A percentile compares a stretch with the other conserved stretches of the same genome.
These are phyloP conservation scores for Clusia tigrina DNA, from an alignment of 2,888 invertebrate species.

Conservation along the genomic window DNA sequence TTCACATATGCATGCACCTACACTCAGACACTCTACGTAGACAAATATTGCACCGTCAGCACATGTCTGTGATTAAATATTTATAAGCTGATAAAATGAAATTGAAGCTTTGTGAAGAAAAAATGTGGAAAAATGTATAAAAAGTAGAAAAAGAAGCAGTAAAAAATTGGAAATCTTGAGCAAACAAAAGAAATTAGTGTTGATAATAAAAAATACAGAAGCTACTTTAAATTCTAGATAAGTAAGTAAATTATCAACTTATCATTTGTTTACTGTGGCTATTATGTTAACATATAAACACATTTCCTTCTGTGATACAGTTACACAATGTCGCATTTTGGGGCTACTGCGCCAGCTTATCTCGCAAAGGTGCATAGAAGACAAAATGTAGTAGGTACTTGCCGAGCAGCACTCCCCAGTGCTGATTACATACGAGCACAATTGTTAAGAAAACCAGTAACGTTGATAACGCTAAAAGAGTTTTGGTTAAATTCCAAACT, in stretches of 20 bases:
- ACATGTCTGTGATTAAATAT: slow-evolving; percentile 58
- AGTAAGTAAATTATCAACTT: slow-evolving; percentile 45
- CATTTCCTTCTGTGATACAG: neutral
- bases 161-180: slow-evolving; percentile 49
- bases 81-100: slow-evolving; percentile 52
- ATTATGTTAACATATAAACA: slow-evolving; percentile 1
- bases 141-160: slow-evolving; percentile 22
- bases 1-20: too few species aligned
- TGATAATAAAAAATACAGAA: slow-evolving; percentile 57
- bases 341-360: slow-evolving; percentile 3
- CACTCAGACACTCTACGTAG: too few species aligned
- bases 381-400: too few species aligned
- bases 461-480: too few species aligned
- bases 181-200: slow-evolving; percentile 55
- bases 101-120: slow-evolving; percentile 39
- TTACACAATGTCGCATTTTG: slow-evolving; percentile 6
- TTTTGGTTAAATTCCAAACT: too few species aligned
- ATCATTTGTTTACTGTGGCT: slow-evolving; percentile 54
- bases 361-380: too few species aligned
- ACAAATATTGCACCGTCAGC: slow-evolving; percentile 36
- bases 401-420: too few species aligned
- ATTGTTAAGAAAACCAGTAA: too few species aligned
- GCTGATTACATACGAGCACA: too few species aligned
- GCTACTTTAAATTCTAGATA: slow-evolving; percentile 43
- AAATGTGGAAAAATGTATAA: slow-evolving; percentile 19